These are phyloP conservation scores for Eptatretus atami DNA, from an alignment of 2,797 vertebrate species.

Conservation along the genomic window DNA sequence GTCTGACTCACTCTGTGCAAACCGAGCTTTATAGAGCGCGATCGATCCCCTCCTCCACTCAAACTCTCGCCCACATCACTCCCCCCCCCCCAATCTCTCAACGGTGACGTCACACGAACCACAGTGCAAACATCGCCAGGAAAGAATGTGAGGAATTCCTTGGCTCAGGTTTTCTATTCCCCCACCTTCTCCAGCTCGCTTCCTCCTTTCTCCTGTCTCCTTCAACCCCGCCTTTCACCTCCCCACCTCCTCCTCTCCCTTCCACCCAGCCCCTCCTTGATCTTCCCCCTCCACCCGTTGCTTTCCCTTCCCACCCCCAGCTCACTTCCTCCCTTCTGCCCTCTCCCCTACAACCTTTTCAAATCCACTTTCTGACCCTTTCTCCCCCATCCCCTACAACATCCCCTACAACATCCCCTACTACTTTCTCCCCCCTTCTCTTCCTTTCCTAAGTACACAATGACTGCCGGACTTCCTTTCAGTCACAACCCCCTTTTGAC, in stretches of 20 bases:
- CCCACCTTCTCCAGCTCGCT: neutral
- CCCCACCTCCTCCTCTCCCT: neutral
- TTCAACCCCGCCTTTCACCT: neutral
- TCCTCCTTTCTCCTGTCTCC: neutral
- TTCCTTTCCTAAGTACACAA: neutral
- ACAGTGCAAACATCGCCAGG: conserved; percentile 4
- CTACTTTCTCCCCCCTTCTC: neutral
- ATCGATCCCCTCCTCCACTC: no score
- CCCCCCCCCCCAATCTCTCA: no score
- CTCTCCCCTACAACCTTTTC: neutral
- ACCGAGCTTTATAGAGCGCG: no score
- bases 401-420: neutral
- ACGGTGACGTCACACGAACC: no score
- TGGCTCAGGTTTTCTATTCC: neutral
- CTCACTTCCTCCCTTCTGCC: neutral
- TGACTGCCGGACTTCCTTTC: no score
- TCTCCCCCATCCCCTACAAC: neutral
- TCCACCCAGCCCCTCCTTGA: no score
- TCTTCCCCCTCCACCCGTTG: neutral
- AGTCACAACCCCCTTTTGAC: no score
- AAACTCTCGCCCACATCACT: no score
- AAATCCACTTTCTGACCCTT: neutral
- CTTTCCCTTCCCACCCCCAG: neutral
- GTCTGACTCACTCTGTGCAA: no score
- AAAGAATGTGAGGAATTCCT: conserved; percentile 3